phyloP scores from a whole-genome alignment of 2,113 vertebrate genomes.

The Leptodactylus fuscus region DNA sequence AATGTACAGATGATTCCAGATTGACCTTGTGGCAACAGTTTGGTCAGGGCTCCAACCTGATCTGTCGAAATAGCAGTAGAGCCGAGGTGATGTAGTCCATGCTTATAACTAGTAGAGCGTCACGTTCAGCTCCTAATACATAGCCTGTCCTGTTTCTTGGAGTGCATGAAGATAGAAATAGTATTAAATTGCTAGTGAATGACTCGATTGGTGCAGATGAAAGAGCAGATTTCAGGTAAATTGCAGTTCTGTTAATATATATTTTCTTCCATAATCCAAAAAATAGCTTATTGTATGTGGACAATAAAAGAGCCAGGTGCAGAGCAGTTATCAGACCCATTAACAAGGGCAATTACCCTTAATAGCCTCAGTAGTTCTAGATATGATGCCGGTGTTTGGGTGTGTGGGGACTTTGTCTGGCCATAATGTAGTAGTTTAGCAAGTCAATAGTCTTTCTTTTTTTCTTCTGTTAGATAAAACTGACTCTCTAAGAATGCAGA shows the following conservation, averaged over 20 bases:
- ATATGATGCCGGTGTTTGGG: slow-evolving; percentile 9
- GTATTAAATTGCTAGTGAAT: neutral
- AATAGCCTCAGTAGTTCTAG: slow-evolving; percentile 13
- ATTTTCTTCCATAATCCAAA: neutral
- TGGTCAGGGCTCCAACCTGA: no score
- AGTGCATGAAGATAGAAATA: neutral
- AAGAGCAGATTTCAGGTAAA: neutral
- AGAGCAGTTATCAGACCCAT: slow-evolving; percentile 48
- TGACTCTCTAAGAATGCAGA: neutral
- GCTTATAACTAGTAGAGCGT: no score
- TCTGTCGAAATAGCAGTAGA: no score
- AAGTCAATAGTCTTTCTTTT: slow-evolving; percentile 11
- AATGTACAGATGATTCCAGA: no score
- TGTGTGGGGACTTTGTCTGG: slow-evolving; percentile 30
- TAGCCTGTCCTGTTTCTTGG: no score
- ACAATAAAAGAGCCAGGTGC: slow-evolving; percentile 51
- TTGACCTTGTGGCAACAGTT: no score
- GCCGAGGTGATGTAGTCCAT: no score
- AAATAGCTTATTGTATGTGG: slow-evolving; percentile 20
- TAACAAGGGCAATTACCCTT: slow-evolving; percentile 23
- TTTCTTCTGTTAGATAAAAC: neutral
- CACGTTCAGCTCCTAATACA: no score
- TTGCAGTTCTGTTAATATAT: neutral
- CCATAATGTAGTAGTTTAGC: neutral
- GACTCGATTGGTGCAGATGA: neutral